Conservation (phyloP, 1,140 invertebrate species). For the Cecropterus lyciades region DNA sequence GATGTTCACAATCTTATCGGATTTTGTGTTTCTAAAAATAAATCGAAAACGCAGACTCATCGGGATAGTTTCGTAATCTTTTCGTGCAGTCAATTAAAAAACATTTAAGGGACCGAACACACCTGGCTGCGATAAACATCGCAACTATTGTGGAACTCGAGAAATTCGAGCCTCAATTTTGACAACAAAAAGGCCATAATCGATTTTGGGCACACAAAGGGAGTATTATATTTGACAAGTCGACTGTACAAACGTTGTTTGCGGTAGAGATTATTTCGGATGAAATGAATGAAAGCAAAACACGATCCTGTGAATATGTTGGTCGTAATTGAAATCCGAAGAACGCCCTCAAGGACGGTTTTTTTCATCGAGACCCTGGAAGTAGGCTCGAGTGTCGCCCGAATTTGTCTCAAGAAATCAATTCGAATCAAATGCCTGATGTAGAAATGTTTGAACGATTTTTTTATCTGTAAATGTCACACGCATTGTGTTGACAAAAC, state of each 20-base stretch:
- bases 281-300: slow-evolving; percentile 83
- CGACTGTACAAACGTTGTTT: slow-evolving; percentile 81
- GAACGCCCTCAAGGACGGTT: slow-evolving; percentile 61
- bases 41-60: slow-evolving; percentile 27
- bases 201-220: slow-evolving; percentile 79
- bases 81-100: slow-evolving; percentile 72
- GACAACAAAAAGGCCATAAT: slow-evolving; percentile 84
- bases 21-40: slow-evolving; percentile 13
- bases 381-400: slow-evolving; percentile 52
- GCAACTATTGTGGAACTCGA: slow-evolving; percentile 80
- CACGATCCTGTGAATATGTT: slow-evolving; percentile 76
- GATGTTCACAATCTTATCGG: neutral
- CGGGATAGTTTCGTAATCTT: slow-evolving; percentile 27
- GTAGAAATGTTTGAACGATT: slow-evolving; percentile 30
- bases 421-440: slow-evolving; percentile 42
- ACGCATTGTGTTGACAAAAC: slow-evolving; percentile 34
- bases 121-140: slow-evolving; percentile 81
- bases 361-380: slow-evolving; percentile 47
- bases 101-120: slow-evolving; percentile 70
- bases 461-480: slow-evolving; percentile 38
- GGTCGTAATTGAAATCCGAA: slow-evolving; percentile 78
- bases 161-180: slow-evolving; percentile 82
- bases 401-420: slow-evolving; percentile 49
- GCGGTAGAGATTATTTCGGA: slow-evolving; percentile 83
- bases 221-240: slow-evolving; percentile 83